A percentile compares a stretch with the other conserved stretches of the same genome.
Evolutionary conservation across 2,113 vertebrate genomes (phyloP).

Genomic region (Hirundichthys speculiger): DNA sequence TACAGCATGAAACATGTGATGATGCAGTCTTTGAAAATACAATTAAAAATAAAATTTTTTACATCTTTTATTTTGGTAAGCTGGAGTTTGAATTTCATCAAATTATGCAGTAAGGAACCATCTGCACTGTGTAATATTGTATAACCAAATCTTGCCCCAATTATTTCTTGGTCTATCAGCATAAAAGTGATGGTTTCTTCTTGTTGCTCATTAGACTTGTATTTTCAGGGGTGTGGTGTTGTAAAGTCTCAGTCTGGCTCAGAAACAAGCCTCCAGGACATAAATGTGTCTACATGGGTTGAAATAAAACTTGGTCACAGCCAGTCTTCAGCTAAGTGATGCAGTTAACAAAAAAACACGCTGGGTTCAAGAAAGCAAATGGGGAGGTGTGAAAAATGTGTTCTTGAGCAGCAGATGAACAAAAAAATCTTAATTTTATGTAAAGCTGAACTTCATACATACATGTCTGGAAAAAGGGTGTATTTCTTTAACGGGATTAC

Average conservation of each 20-base stretch:
- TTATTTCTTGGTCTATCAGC: not conserved
- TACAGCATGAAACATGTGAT: not conserved
- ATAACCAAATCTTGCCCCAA: not conserved
- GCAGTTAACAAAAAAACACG: constrained; percentile 7
- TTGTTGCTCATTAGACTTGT: not conserved
- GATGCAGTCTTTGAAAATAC: not conserved
- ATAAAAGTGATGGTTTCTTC: not conserved
- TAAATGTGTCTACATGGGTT: constrained; percentile 16
- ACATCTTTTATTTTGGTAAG: not conserved
- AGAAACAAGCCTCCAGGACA: constrained; percentile 4
- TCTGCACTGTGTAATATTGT: not conserved
- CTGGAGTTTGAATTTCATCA: not conserved
- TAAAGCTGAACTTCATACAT: not conserved
- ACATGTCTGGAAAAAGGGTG: not conserved
- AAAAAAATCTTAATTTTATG: not conserved
- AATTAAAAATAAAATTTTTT: too few relatives aligned
- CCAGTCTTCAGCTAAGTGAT: not conserved
- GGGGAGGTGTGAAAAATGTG: constrained; percentile 5
- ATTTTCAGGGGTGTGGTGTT: constrained; percentile 14
- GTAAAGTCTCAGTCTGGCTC: constrained; percentile 22
- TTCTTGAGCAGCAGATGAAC: not conserved
- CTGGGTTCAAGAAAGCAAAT: too few relatives aligned
- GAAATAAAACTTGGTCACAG: constrained; percentile 15
- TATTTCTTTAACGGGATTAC: not conserved
- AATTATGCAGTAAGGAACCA: not conserved